A percentile compares a stretch with the other conserved stretches of the same genome.
phyloP scores from a whole-genome alignment of 1,140 invertebrate species.

The Coptotermes formosanus region DNA sequence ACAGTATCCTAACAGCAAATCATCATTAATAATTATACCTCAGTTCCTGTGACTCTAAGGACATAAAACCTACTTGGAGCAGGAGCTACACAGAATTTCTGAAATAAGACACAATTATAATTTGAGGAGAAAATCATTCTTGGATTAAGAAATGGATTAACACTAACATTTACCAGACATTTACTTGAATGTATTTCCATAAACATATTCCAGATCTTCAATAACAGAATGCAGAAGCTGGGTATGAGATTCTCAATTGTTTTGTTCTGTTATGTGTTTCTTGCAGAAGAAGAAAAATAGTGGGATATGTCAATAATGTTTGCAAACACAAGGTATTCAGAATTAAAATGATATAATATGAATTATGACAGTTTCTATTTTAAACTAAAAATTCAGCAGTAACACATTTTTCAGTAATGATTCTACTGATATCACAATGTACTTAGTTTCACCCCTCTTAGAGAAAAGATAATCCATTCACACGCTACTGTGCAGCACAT shows the following conservation, averaged over 20 bases:
- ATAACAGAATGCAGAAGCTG: neutral
- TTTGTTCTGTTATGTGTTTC: neutral
- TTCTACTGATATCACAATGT: constrained; percentile 1
- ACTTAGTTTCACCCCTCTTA: neutral
- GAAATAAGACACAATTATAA: constrained; percentile 34
- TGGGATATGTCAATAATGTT: neutral
- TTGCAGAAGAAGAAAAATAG: neutral
- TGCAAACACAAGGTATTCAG: neutral
- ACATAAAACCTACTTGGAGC: constrained; percentile 51
- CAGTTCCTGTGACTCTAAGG: constrained; percentile 32
- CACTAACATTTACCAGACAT: neutral
- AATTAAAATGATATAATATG: neutral
- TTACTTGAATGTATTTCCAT: neutral
- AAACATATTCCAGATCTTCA: neutral
- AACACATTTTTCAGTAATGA: constrained; percentile 10
- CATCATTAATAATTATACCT: neutral
- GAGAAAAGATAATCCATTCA: neutral
- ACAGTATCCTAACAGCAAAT: too few relatives aligned
- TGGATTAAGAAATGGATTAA: neutral
- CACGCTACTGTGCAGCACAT: neutral
- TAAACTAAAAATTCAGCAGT: neutral
- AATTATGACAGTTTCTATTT: neutral
- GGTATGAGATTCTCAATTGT: neutral
- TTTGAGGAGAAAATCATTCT: neutral
- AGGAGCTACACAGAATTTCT: constrained; percentile 49